phyloP scores from a whole-genome alignment of 2,113 vertebrate genomes.

The Tachysurus fulvidraco region DNA sequence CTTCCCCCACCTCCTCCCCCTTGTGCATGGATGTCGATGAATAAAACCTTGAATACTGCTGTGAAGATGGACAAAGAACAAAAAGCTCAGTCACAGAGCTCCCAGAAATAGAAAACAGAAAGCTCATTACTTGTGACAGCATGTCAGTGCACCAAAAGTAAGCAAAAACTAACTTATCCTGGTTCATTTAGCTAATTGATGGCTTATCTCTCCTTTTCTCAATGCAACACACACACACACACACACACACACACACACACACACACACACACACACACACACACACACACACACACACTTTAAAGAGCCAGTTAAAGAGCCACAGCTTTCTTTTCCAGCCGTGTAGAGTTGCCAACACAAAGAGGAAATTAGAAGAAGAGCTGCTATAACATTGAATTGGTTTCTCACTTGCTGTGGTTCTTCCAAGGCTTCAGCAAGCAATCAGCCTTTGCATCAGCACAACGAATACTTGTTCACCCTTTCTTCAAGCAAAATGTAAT shows the following conservation, averaged over 20 bases:
- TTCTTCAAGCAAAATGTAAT: background rate
- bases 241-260: background rate
- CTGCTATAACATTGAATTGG: conserved; percentile 57
- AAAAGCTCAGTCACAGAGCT: conserved; percentile 28
- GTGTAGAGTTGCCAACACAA: conserved; percentile 46
- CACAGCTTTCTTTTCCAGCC: conserved; percentile 24
- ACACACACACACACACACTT: conserved; percentile 13
- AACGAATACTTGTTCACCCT: conserved; percentile 16
- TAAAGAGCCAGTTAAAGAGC: conserved; percentile 49
- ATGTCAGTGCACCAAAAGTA: conserved; percentile 25
- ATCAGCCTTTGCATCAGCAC: conserved; percentile 43
- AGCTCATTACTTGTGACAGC: conserved; percentile 31
- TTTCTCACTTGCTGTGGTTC: conserved; percentile 23
- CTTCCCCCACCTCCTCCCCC: background rate
- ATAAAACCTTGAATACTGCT: conserved; percentile 39
- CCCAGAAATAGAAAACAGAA: conserved; percentile 16
- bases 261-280: background rate
- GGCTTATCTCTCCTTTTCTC: background rate
- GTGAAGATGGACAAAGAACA: conserved; percentile 42
- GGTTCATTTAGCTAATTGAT: conserved; percentile 56
- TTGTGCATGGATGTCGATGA: conserved; percentile 20
- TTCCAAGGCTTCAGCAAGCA: conserved; percentile 44
- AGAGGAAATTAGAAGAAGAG: conserved; percentile 55
- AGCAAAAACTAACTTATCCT: conserved; percentile 50
- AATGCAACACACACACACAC: background rate